These are phyloP conservation scores for Ancistrus triradiatus DNA, from an alignment of 2,113 vertebrate species.

Conservation along the genomic window DNA sequence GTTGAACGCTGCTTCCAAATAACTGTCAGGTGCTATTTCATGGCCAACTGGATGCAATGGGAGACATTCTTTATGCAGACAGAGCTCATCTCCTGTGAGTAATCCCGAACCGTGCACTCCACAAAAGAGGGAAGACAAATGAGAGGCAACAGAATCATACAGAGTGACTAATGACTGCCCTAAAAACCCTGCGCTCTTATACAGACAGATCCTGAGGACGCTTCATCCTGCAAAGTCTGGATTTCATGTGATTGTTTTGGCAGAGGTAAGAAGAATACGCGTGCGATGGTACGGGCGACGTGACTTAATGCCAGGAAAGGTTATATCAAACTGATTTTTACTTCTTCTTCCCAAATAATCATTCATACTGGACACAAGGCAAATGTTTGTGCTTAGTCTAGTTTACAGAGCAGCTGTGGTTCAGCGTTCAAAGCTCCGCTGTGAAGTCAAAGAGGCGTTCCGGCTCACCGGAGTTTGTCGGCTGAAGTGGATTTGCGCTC, in stretches of 20 bases:
- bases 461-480: no score
- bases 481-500: no score
- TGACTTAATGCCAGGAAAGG: no score
- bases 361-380: no score
- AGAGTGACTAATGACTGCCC: constrained; percentile 30
- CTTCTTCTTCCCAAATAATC: no score
- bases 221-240: neutral
- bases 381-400: no score
- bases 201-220: neutral
- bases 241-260: neutral
- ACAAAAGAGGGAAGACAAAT: constrained; percentile 28
- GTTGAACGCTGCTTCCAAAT: constrained; percentile 24
- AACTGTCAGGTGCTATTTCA: constrained; percentile 42
- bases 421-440: no score
- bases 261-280: no score
- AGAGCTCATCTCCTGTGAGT: constrained; percentile 33
- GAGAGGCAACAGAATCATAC: constrained; percentile 28
- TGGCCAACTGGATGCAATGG: constrained; percentile 28
- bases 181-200: constrained; percentile 4
- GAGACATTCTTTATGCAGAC: constrained; percentile 34
- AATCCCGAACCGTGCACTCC: constrained; percentile 10
- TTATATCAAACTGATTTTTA: no score
- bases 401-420: no score
- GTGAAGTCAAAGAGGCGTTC: no score
- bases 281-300: no score